These are phyloP conservation scores for Argyrosomus regius DNA, from an alignment of 2,797 vertebrate species.

Conservation along the genomic window DNA sequence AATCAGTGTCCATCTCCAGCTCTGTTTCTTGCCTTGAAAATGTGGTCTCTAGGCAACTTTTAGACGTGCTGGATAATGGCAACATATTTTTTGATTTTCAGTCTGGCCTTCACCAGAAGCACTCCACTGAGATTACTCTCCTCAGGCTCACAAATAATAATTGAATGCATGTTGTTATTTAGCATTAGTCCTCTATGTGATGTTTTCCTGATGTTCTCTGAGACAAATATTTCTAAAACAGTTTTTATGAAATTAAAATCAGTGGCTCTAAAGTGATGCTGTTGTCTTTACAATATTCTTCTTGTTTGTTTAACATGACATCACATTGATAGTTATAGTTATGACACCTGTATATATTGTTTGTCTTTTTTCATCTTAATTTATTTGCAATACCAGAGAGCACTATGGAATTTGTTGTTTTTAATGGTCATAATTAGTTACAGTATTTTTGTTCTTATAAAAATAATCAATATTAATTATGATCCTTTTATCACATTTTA, in stretches of 20 bases:
- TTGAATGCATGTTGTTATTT: not conserved
- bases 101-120: slow-evolving; percentile 1
- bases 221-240: not conserved
- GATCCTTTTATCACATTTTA: not conserved
- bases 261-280: not conserved
- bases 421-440: not conserved
- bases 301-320: not conserved
- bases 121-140: not conserved
- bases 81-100: not conserved
- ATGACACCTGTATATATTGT: not conserved
- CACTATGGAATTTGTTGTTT: not conserved
- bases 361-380: not conserved
- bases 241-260: not conserved
- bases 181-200: not conserved
- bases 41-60: slow-evolving; percentile 23
- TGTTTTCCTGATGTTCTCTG: not conserved
- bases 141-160: not conserved
- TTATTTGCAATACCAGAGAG: not conserved
- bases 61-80: not conserved
- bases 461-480: not conserved
- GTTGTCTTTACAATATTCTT: not conserved
- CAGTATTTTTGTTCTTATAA: not conserved
- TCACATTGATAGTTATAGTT: not conserved
- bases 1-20: not conserved
- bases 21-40: slow-evolving; percentile 10